These are phyloP conservation scores for Patella caerulea DNA, from an alignment of 2,888 invertebrate species.

Conservation along the genomic window DNA sequence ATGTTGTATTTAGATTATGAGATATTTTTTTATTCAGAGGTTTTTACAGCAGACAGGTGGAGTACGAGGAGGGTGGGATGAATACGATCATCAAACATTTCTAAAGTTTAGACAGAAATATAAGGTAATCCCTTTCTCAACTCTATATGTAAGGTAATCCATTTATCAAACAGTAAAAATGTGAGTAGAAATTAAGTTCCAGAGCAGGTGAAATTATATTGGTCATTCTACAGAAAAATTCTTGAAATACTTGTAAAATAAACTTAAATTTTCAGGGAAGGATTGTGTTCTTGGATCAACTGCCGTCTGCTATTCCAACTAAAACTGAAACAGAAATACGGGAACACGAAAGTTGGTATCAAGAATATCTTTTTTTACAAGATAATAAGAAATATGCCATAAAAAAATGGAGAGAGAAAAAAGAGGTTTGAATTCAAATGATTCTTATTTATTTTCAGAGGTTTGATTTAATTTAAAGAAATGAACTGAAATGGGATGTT, in stretches of 20 bases:
- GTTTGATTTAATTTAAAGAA: too few species aligned
- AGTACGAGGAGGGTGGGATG: slow-evolving; percentile 70
- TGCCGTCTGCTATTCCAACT: slow-evolving; percentile 62
- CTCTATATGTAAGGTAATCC: too few species aligned
- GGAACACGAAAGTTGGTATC: slow-evolving; percentile 69
- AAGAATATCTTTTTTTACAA: slow-evolving; percentile 63
- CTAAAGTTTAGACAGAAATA: slow-evolving; percentile 66
- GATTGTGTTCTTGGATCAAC: slow-evolving; percentile 62
- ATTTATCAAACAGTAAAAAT: too few species aligned
- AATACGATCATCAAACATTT: slow-evolving; percentile 70
- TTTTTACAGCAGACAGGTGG: slow-evolving; percentile 70
- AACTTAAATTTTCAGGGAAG: slow-evolving; percentile 54
- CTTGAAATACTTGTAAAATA: too few species aligned
- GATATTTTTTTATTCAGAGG: slow-evolving; percentile 52
- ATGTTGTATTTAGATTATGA: not conserved
- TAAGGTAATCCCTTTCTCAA: slow-evolving; percentile 51
- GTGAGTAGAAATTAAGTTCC: too few species aligned
- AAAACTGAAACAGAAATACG: slow-evolving; percentile 65
- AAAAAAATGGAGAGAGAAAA: slow-evolving; percentile 66
- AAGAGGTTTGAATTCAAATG: slow-evolving; percentile 54
- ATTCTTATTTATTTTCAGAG: not conserved
- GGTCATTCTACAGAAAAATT: too few species aligned
- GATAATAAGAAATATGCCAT: slow-evolving; percentile 70
- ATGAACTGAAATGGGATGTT: too few species aligned
- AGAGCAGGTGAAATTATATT: too few species aligned